Conservation (phyloP, 2,888 invertebrate genomes). For the Mimumesa dahlbomi region DNA sequence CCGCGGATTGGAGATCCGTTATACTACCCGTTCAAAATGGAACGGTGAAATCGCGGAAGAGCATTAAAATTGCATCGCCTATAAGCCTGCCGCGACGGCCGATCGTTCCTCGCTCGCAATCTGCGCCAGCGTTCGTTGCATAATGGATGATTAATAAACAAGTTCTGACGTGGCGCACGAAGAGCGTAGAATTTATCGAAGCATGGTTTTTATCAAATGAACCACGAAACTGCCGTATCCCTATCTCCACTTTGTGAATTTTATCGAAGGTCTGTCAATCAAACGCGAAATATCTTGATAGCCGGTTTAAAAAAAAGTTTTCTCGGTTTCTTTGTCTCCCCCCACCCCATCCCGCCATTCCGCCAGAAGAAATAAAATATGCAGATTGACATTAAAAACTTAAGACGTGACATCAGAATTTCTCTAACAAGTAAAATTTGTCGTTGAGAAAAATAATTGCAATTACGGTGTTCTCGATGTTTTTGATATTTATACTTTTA, state of each 20-base stretch:
- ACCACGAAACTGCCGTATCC: constrained; percentile 9
- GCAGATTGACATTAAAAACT: no score
- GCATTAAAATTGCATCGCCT: constrained; percentile 61
- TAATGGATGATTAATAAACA: constrained; percentile 72
- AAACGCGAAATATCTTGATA: not conserved
- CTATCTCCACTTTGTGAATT: constrained; percentile 1
- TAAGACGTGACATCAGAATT: no score
- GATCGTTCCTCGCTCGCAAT: constrained; percentile 53
- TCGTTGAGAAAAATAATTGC: no score
- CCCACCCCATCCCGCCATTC: no score
- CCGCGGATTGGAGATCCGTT: not conserved
- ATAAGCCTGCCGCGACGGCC: constrained; percentile 29
- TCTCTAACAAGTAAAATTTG: no score
- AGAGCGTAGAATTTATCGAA: constrained; percentile 63
- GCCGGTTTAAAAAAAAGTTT: no score
- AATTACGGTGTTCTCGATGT: no score
- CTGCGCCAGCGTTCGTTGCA: constrained; percentile 59
- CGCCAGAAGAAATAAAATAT: no score
- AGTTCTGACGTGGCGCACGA: constrained; percentile 47
- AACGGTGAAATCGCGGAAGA: constrained; percentile 4
- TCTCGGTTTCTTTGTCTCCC: no score
- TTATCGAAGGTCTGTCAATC: not conserved
- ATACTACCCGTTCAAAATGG: not conserved
- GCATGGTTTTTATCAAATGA: constrained; percentile 52
- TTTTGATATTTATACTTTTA: no score